phyloP scores from a whole-genome alignment of 2,113 vertebrate genomes.

The Rhodinocichla rosea region DNA sequence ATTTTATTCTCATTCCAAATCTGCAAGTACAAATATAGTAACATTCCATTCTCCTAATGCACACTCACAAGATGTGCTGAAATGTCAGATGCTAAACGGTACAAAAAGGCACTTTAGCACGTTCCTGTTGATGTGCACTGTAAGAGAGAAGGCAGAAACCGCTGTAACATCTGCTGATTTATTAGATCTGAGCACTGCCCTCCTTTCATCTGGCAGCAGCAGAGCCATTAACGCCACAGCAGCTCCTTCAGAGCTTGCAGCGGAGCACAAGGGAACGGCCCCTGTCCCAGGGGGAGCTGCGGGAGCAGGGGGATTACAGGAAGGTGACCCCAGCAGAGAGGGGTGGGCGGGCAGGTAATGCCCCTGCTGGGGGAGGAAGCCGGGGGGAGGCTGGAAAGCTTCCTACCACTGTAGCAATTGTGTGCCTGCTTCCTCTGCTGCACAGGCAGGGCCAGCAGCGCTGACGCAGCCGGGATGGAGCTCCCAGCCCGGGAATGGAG shows the following conservation, averaged over 20 bases:
- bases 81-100: neutral
- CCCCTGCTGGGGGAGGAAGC: conserved; percentile 14
- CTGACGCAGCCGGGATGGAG: neutral
- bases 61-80: conserved; percentile 17
- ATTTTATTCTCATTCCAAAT: conserved; percentile 43
- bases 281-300: neutral
- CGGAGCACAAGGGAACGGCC: rapidly evolving
- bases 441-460: neutral
- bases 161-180: neutral
- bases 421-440: conserved; percentile 8
- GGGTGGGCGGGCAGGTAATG: conserved; percentile 6
- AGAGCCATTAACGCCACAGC: neutral
- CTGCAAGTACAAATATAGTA: conserved; percentile 35
- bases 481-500: neutral
- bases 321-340: neutral
- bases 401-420: conserved; percentile 12
- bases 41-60: conserved; percentile 12
- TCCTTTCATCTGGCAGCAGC: neutral
- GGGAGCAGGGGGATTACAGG: neutral
- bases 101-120: conserved; percentile 12
- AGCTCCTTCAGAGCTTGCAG: neutral
- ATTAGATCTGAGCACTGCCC: neutral
- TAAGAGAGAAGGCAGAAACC: neutral
- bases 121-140: neutral
- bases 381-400: conserved; percentile 30